A percentile compares a stretch with the other conserved stretches of the same genome.
Conservation (phyloP, 2,113 vertebrate genomes). For the Sciurus niger region DNA sequence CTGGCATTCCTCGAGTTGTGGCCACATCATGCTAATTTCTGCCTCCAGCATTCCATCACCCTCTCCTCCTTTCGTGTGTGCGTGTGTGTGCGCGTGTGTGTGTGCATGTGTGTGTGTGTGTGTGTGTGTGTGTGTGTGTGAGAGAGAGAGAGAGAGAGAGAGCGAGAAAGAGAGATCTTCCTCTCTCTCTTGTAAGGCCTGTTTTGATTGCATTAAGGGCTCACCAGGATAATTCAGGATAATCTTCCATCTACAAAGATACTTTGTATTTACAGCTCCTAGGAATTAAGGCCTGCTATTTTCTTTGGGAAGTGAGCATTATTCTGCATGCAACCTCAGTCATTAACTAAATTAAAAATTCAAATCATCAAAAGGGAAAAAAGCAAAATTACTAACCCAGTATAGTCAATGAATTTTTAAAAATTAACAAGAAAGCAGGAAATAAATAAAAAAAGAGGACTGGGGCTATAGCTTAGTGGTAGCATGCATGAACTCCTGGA, state of each 20-base stretch:
- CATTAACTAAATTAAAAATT: neutral
- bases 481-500: too few relatives aligned
- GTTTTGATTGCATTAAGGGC: neutral
- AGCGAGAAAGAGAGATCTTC: neutral
- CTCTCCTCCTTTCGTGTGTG: neutral
- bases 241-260: neutral
- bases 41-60: neutral
- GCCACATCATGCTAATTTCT: neutral
- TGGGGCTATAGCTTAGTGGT: too few relatives aligned
- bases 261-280: neutral
- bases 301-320: neutral
- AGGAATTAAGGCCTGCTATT: neutral
- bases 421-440: conserved; percentile 28
- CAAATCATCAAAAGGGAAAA: neutral
- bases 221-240: neutral
- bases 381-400: neutral
- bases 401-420: neutral
- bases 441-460: neutral
- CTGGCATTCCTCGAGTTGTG: neutral
- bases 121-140: too few relatives aligned
- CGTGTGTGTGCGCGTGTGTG: too few relatives aligned
- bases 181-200: neutral
- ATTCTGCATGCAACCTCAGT: neutral
- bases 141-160: too few relatives aligned
- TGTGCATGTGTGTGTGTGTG: too few relatives aligned